phyloP scores from a whole-genome alignment of 2,888 invertebrate genomes.

The Pseudanteris insignis region DNA sequence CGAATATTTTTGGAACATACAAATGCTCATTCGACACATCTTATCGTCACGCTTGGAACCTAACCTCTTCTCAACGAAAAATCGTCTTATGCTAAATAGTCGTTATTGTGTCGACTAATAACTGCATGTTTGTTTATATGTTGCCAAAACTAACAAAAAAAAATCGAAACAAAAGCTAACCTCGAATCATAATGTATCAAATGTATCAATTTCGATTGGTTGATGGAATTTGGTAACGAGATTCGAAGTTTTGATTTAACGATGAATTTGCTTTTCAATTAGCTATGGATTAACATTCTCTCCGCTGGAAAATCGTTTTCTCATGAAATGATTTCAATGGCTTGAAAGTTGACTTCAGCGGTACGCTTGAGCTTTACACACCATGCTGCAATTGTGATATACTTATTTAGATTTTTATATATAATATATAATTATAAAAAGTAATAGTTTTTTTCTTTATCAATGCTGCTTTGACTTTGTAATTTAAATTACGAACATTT shows the following conservation, averaged over 20 bases:
- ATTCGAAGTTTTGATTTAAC: slow-evolving; percentile 26
- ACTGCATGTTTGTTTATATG: too few relatives aligned
- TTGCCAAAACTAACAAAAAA: too few relatives aligned
- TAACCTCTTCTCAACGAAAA: too few relatives aligned
- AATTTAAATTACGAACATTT: too few relatives aligned
- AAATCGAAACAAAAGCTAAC: too few relatives aligned
- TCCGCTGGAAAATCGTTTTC: slow-evolving; percentile 17
- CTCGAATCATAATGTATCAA: neutral
- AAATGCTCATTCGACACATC: too few relatives aligned
- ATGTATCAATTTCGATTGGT: slow-evolving; percentile 28
- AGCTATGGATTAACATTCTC: slow-evolving; percentile 20
- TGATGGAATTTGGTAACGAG: slow-evolving; percentile 9
- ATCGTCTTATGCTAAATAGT: too few relatives aligned
- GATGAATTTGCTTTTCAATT: slow-evolving; percentile 11
- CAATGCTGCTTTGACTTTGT: too few relatives aligned
- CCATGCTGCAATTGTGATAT: slow-evolving; percentile 35
- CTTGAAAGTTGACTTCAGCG: slow-evolving; percentile 22
- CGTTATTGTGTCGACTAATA: too few relatives aligned
- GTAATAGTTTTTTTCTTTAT: slow-evolving; percentile 11
- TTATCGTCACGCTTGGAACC: too few relatives aligned
- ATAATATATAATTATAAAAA: slow-evolving; percentile 7
- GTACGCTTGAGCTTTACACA: slow-evolving; percentile 26
- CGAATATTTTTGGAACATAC: too few relatives aligned
- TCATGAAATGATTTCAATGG: slow-evolving; percentile 23
- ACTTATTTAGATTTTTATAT: too few relatives aligned